Percentiles rank a stretch among this genome's conserved stretches.
phyloP scores from a whole-genome alignment of 2,797 vertebrate species.

The Leptoclinus maculatus region DNA sequence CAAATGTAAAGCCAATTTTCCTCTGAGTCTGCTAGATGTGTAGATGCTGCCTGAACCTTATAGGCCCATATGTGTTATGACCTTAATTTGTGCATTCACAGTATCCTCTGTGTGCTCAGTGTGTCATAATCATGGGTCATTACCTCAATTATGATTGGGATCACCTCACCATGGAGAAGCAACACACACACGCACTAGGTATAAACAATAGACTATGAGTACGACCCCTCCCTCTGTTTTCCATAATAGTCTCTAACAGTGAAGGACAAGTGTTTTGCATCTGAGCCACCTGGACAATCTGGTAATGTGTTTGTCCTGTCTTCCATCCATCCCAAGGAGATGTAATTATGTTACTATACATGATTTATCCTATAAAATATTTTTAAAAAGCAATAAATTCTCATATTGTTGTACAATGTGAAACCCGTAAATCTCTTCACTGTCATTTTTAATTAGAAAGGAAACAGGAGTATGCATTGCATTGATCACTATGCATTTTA shows the following conservation, averaged over 20 bases:
- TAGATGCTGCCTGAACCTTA: not conserved
- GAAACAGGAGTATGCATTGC: not conserved
- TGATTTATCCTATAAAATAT: not conserved
- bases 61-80: not conserved
- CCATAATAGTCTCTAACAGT: not conserved
- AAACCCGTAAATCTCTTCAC: not conserved
- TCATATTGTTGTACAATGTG: not conserved
- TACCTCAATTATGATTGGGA: slow-evolving; percentile 40
- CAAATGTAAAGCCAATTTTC: not conserved
- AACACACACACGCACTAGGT: slow-evolving; percentile 6
- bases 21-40: not conserved
- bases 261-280: slow-evolving; percentile 27
- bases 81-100: slow-evolving; percentile 6
- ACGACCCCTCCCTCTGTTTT: not conserved
- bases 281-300: slow-evolving; percentile 23
- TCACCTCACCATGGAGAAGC: not conserved
- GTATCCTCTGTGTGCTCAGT: slow-evolving; percentile 13
- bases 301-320: not conserved
- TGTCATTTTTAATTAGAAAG: not conserved
- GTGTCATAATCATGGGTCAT: slow-evolving; percentile 49
- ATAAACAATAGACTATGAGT: not conserved
- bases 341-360: not conserved
- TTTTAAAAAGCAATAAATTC: not conserved
- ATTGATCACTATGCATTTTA: not conserved
- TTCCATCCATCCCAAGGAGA: not conserved